phyloP scores from a whole-genome alignment of 2,797 vertebrate species.

The Phoxinus dragarum region DNA sequence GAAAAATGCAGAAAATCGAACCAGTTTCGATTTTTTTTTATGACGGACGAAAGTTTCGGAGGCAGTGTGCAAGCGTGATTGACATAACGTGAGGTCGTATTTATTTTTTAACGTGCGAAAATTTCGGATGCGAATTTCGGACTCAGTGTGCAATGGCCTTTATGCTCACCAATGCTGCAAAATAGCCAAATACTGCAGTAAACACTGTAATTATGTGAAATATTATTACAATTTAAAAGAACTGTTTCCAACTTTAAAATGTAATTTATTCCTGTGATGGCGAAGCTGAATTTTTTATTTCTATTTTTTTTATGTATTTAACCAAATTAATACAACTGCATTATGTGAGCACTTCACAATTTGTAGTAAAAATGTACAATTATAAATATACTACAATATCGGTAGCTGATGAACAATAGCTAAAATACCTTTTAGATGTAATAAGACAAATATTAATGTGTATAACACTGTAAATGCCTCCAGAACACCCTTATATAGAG shows the following conservation, averaged over 20 bases:
- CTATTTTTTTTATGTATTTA: background rate
- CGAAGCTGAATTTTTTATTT: background rate
- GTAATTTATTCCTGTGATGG: background rate
- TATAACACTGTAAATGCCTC: background rate
- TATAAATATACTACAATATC: background rate
- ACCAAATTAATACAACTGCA: background rate
- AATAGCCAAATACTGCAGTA: background rate
- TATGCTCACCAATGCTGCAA: background rate
- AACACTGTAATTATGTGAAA: background rate
- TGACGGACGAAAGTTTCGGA: no score
- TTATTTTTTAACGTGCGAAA: no score
- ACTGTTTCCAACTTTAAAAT: background rate
- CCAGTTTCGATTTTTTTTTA: no score
- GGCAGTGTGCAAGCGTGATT: no score
- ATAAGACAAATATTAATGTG: background rate
- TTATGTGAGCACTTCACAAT: no score
- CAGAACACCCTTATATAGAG: background rate
- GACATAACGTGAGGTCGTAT: no score
- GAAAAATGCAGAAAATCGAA: no score
- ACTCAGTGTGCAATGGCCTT: no score
- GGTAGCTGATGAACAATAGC: background rate
- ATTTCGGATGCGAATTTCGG: no score
- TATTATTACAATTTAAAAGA: background rate
- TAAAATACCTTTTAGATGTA: background rate
- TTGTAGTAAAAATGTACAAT: no score